phyloP scores from a whole-genome alignment of 2,888 invertebrate species.

The Pristionchus arcanus region DNA sequence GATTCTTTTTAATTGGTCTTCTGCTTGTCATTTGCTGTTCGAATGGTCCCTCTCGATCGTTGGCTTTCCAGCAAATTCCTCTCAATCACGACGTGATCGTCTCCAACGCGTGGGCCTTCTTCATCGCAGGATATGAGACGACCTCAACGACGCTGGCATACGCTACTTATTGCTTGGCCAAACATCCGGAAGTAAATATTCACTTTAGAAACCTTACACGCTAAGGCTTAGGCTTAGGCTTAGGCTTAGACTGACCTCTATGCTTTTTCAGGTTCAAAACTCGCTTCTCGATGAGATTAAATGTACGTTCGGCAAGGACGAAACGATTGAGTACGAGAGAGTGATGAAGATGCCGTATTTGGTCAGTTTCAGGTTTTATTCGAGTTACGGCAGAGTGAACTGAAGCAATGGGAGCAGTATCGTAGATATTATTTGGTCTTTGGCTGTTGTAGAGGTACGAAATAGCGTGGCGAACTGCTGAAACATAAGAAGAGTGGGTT shows the following conservation, averaged over 20 bases:
- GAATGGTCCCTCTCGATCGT: no score
- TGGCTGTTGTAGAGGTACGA: no score
- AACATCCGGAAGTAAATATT: constrained; percentile 78
- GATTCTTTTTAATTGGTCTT: no score
- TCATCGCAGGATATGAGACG: constrained; percentile 78
- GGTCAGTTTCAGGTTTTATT: background rate
- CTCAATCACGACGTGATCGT: constrained; percentile 54
- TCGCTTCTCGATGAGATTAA: background rate
- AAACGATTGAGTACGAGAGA: constrained; percentile 16
- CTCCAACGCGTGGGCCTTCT: constrained; percentile 54
- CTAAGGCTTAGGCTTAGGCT: no score
- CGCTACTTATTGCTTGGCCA: constrained; percentile 80
- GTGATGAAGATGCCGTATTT: constrained; percentile 49
- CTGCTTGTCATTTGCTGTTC: no score
- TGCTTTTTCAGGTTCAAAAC: background rate
- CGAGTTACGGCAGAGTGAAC: no score
- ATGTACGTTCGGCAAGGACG: background rate
- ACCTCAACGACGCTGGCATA: constrained; percentile 81
- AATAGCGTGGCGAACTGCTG: no score
- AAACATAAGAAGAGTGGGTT: no score
- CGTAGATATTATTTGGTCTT: no score
- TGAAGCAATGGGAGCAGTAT: no score
- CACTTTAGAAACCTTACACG: no score
- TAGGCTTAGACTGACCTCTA: no score
- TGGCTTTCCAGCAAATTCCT: background rate